A percentile compares a stretch with the other conserved stretches of the same genome.
These are phyloP conservation scores for Orchestes rusci DNA, from an alignment of 2,888 invertebrate genomes.

Conservation along the genomic window DNA sequence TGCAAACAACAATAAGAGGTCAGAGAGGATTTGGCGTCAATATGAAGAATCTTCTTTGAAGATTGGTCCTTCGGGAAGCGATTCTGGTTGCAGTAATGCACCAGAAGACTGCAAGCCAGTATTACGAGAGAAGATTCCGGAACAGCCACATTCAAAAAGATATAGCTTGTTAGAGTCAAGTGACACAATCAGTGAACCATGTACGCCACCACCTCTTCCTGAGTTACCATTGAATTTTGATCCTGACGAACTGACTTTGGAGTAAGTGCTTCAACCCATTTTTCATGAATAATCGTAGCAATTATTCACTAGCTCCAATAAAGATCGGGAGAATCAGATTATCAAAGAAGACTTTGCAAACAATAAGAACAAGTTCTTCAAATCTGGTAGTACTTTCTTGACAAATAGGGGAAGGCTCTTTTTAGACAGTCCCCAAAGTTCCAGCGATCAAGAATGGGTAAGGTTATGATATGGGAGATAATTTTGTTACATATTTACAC, in stretches of 20 bases:
- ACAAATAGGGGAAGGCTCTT: not conserved
- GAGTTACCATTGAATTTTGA: conserved; percentile 50
- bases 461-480: too few species aligned
- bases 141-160: not conserved
- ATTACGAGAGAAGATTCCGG: too few species aligned
- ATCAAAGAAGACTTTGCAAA: not conserved
- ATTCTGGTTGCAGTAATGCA: conserved; percentile 54
- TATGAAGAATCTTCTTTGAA: conserved; percentile 35
- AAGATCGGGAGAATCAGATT: conserved; percentile 1
- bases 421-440: conserved; percentile 44
- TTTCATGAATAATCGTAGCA: too few species aligned
- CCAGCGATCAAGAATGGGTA: conserved; percentile 46
- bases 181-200: conserved; percentile 46
- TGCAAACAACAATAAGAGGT: conserved; percentile 63
- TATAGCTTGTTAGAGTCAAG: conserved; percentile 6
- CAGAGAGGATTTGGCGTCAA: conserved; percentile 43
- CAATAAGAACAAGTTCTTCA: conserved; percentile 34
- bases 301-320: conserved; percentile 7
- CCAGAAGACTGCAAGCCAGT: conserved; percentile 31
- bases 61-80: conserved; percentile 47
- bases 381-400: conserved; percentile 26
- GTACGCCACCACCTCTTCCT: conserved; percentile 57
- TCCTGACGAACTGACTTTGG: not conserved
- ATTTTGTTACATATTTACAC: too few species aligned
- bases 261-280: too few species aligned